Conservation (phyloP, 2,888 invertebrate genomes). For the Xestia sexstrigata region DNA sequence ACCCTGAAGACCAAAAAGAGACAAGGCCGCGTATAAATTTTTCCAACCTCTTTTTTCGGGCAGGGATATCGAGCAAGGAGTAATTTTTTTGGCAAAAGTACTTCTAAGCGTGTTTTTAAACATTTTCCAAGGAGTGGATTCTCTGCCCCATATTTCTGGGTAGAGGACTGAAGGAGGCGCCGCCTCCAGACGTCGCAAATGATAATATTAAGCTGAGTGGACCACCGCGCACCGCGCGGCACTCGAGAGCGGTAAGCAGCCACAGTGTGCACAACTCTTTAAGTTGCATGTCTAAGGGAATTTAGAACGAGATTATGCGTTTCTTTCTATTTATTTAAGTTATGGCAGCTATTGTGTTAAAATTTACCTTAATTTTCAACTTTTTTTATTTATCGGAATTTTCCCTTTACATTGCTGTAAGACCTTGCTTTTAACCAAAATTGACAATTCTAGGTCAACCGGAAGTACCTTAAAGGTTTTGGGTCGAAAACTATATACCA, state of each 20-base stretch:
- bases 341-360: not conserved
- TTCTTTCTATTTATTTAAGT: not conserved
- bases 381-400: no score
- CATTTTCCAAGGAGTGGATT: not conserved
- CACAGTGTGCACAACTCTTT: conserved; percentile 8
- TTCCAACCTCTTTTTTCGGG: not conserved
- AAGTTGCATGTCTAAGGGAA: not conserved
- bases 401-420: no score
- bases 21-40: not conserved
- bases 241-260: conserved; percentile 6
- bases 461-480: no score
- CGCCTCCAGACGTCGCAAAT: conserved; percentile 48
- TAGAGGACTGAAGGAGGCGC: conserved; percentile 25
- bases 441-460: no score
- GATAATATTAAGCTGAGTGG: conserved; percentile 59
- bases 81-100: not conserved
- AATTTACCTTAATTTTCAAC: no score
- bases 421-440: no score
- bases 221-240: conserved; percentile 22
- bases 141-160: conserved; percentile 3
- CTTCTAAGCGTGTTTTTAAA: not conserved
- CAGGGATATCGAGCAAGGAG: not conserved
- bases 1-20: not conserved
- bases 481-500: no score
- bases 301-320: not conserved